Percentiles rank a stretch among this genome's conserved stretches.
Conservation (phyloP, 37 sponge, comb jelly and placozoan genomes). For the Amphimedon queenslandica region DNA sequence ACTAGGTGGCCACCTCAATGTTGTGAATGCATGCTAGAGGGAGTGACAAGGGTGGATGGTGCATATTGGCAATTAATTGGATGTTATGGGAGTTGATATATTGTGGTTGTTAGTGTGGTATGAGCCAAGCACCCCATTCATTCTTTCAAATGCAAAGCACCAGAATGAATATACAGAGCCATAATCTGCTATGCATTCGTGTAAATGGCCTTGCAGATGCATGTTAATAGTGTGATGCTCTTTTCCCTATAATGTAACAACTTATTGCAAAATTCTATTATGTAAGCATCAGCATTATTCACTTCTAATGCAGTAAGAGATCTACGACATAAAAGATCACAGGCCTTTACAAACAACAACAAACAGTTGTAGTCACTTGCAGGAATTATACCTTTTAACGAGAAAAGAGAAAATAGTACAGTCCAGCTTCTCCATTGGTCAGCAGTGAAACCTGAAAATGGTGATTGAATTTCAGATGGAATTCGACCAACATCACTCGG, state of each 20-base stretch:
- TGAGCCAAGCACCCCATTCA: background rate
- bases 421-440: slow-evolving; percentile 56
- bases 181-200: background rate
- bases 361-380: slow-evolving; percentile 21
- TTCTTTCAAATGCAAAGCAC: background rate
- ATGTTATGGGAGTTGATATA: too few species aligned
- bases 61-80: too few species aligned
- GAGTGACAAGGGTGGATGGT: too few species aligned
- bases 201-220: background rate
- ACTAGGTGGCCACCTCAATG: too few species aligned
- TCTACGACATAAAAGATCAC: slow-evolving; percentile 18
- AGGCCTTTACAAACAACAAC: slow-evolving; percentile 20
- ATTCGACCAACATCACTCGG: slow-evolving; percentile 27
- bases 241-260: too few species aligned
- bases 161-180: background rate
- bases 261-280: slow-evolving; percentile 9
- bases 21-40: too few species aligned
- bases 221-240: background rate
- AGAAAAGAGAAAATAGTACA: slow-evolving; percentile 12
- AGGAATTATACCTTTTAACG: slow-evolving; percentile 15
- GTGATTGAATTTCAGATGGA: slow-evolving; percentile 27
- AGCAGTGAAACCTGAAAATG: slow-evolving; percentile 43
- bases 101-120: too few species aligned
- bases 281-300: background rate
- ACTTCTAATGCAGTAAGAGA: background rate